A percentile compares a stretch with the other conserved stretches of the same genome.
Conservation (phyloP, 2,797 vertebrate genomes). For the Lophius americanus region DNA sequence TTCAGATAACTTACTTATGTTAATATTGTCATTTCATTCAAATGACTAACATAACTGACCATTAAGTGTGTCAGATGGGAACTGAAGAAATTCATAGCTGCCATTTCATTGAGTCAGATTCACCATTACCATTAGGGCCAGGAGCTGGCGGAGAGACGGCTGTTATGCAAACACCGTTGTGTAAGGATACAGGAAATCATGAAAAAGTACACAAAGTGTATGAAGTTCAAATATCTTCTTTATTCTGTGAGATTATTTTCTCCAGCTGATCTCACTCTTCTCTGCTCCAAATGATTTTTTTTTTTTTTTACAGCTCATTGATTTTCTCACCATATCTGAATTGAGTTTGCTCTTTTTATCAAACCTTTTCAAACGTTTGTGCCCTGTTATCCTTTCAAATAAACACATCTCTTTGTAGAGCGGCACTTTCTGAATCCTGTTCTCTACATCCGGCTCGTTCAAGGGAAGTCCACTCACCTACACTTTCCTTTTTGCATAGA, state of each 20-base stretch:
- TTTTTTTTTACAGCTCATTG: conserved; percentile 18
- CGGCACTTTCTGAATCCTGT: neutral
- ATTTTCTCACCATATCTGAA: conserved; percentile 48
- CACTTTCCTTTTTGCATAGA: conserved; percentile 48
- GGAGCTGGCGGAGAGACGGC: neutral
- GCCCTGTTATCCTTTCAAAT: conserved; percentile 34
- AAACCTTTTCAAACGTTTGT: conserved; percentile 33
- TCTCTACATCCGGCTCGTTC: conserved; percentile 49
- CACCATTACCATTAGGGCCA: conserved; percentile 13
- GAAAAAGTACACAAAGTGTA: neutral
- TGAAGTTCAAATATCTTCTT: conserved; percentile 19
- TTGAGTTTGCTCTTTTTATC: conserved; percentile 54
- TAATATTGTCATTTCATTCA: conserved; percentile 25
- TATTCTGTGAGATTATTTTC: conserved; percentile 14
- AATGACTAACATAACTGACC: conserved; percentile 39
- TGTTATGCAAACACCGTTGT: neutral
- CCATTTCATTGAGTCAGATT: conserved; percentile 31
- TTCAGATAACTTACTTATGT: conserved; percentile 22
- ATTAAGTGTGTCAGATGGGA: conserved; percentile 40
- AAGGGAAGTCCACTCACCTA: conserved; percentile 67
- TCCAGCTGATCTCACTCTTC: conserved; percentile 12
- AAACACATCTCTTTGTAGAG: conserved; percentile 28
- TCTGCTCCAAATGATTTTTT: conserved; percentile 23
- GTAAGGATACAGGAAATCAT: conserved; percentile 4
- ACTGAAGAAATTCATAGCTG: conserved; percentile 35